phyloP scores from a whole-genome alignment of 2,888 invertebrate genomes.

The Endotricha flammealis region DNA sequence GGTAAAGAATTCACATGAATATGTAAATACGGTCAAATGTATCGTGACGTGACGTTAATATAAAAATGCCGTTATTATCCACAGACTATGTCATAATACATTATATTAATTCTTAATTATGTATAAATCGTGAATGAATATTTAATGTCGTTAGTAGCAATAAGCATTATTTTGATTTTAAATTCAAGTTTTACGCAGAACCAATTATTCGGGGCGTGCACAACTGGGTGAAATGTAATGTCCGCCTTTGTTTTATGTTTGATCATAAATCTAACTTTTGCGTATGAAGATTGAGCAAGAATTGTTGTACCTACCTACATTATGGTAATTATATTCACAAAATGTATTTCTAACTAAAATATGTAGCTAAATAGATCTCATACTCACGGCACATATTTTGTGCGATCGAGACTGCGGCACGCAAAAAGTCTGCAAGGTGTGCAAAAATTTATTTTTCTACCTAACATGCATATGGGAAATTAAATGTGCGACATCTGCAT shows the following conservation, averaged over 20 bases:
- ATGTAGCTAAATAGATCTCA: no score
- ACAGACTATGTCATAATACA: constrained; percentile 30
- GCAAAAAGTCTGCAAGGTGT: no score
- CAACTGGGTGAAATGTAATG: constrained; percentile 50
- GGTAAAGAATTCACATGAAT: neutral
- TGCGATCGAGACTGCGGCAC: no score
- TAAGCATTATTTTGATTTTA: constrained; percentile 15
- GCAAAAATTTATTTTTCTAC: no score
- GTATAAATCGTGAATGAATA: constrained; percentile 45
- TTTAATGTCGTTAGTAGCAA: constrained; percentile 26
- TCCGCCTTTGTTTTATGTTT: constrained; percentile 29
- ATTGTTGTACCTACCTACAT: constrained; percentile 1
- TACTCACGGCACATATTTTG: no score
- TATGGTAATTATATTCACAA: no score
- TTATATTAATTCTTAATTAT: constrained; percentile 36
- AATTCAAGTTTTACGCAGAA: constrained; percentile 25
- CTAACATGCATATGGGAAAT: no score
- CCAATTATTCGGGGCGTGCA: constrained; percentile 52
- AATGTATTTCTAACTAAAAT: no score
- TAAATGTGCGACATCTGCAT: no score
- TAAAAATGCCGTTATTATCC: constrained; percentile 23
- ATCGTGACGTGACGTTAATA: constrained; percentile 6
- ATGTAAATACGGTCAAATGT: constrained; percentile 7
- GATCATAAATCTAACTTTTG: constrained; percentile 13
- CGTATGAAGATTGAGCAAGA: constrained; percentile 7